Evolutionary conservation across 2,888 invertebrate species (phyloP).

Genomic region (Drosophila peninsularis): DNA sequence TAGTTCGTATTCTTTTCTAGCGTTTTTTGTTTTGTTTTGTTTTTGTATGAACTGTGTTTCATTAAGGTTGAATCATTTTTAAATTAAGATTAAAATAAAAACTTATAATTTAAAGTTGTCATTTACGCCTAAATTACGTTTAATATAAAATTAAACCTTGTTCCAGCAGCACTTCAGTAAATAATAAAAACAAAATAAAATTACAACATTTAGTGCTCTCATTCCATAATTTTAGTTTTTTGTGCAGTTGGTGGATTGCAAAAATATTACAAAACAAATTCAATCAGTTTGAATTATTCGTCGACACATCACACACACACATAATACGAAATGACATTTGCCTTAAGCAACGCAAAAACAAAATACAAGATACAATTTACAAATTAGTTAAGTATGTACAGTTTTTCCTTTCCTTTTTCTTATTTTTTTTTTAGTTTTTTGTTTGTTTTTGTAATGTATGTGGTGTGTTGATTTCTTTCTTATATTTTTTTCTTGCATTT

Average conservation of each 20-base stretch:
- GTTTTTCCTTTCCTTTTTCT: conserved; percentile 8
- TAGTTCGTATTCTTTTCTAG: conserved; percentile 55
- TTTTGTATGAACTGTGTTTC: conserved; percentile 57
- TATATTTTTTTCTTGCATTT: conserved; percentile 32
- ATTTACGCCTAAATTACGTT: conserved; percentile 77
- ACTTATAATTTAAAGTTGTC: conserved; percentile 75
- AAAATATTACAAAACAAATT: conserved; percentile 27
- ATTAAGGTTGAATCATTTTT: conserved; percentile 58
- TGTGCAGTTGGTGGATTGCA: conserved; percentile 36
- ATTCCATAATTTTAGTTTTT: conserved; percentile 27
- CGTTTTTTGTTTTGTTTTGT: conserved; percentile 20
- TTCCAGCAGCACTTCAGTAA: conserved; percentile 71
- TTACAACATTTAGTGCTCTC: conserved; percentile 66
- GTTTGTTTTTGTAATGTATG: conserved; percentile 28
- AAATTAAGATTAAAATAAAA: conserved; percentile 77
- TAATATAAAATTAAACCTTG: conserved; percentile 71
- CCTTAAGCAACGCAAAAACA: conserved; percentile 56
- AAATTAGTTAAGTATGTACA: conserved; percentile 77
- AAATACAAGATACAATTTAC: conserved; percentile 72
- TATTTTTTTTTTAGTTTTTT: conserved; percentile 6
- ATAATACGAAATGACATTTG: conserved; percentile 64
- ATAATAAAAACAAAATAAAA: conserved; percentile 75
- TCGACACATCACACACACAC: conserved; percentile 27
- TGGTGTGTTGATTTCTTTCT: conserved; percentile 19
- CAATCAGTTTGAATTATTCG: conserved; percentile 28